Conservation (phyloP, 64 coral and sea anemone species). For the Pachyseris speciosa region DNA sequence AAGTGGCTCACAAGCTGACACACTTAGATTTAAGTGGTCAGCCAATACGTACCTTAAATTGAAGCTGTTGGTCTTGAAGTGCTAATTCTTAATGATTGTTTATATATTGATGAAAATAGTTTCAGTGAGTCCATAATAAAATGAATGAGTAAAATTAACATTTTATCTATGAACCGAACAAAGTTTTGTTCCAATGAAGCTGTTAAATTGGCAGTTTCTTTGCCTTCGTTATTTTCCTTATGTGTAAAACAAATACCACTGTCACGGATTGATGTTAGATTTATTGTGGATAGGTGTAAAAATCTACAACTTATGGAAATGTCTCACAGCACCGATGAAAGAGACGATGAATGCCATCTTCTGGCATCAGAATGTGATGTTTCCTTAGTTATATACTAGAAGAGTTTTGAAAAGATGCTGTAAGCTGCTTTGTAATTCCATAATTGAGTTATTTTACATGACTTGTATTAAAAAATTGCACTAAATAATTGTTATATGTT, state of each 20-base stretch:
- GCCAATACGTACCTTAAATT: conserved; percentile 36
- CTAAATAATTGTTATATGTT: conserved; percentile 31
- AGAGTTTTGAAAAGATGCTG: conserved; percentile 3
- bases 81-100: conserved; percentile 32
- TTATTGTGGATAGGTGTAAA: conserved; percentile 23
- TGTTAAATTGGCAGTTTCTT: background rate
- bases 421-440: conserved; percentile 20
- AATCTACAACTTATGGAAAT: conserved; percentile 37
- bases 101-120: conserved; percentile 44
- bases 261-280: conserved; percentile 19
- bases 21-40: conserved; percentile 22
- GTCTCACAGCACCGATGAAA: conserved; percentile 17
- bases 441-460: conserved; percentile 52
- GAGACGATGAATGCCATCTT: conserved; percentile 32
- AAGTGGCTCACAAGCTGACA: conserved; percentile 34
- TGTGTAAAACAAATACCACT: conserved; percentile 32
- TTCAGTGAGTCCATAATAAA: conserved; percentile 30
- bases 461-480: conserved; percentile 40
- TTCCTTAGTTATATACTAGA: conserved; percentile 39
- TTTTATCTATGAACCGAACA: conserved; percentile 35
- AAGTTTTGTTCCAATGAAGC: background rate
- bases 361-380: conserved; percentile 40
- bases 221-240: conserved; percentile 7
- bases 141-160: conserved; percentile 31
- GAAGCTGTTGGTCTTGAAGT: conserved; percentile 39